Conservation (phyloP, 2,113 vertebrate species). For the Pseudopipra pipra region DNA sequence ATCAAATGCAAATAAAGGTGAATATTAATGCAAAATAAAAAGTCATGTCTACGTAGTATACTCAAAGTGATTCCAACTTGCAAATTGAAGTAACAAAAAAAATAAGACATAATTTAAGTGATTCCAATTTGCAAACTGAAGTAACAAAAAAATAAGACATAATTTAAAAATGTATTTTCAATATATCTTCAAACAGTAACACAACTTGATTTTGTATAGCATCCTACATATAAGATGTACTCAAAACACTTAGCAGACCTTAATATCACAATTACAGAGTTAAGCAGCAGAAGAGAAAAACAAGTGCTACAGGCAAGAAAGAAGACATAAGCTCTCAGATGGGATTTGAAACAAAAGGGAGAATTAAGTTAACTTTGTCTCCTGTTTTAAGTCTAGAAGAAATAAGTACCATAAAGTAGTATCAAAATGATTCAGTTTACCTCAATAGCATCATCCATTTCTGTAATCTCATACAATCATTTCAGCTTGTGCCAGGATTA, state of each 20-base stretch:
- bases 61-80: not conserved
- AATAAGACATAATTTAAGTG: not conserved
- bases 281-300: not conserved
- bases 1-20: not conserved
- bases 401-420: not conserved
- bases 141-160: not conserved
- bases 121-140: not conserved
- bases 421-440: slow-evolving; percentile 48
- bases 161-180: not conserved
- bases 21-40: not conserved
- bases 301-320: not conserved
- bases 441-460: slow-evolving; percentile 2
- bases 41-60: not conserved
- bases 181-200: not conserved
- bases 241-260: not conserved
- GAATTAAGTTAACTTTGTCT: not conserved
- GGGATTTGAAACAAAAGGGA: not conserved
- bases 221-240: not conserved
- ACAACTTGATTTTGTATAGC: not conserved
- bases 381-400: not conserved
- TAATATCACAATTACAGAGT: not conserved
- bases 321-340: not conserved
- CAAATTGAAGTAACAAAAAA: not conserved
- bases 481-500: slow-evolving; percentile 64
- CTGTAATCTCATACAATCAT: not conserved